Percentiles rank a stretch among this genome's conserved stretches.
Conservation (phyloP, 2,113 vertebrate genomes). For the Phodopus roborovskii region DNA sequence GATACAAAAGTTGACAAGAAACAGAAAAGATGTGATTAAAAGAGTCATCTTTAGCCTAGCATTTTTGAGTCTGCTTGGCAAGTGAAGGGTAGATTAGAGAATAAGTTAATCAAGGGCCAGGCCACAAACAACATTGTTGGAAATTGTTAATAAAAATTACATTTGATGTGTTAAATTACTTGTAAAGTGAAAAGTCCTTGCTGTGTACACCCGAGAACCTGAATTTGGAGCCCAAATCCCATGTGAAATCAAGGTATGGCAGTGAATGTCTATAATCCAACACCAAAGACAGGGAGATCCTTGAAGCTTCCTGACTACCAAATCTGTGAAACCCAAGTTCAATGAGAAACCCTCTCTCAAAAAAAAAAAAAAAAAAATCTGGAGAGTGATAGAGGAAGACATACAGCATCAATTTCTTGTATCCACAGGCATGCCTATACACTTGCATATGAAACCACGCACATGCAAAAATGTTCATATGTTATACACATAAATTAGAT, state of each 20-base stretch:
- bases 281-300: not conserved
- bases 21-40: not conserved
- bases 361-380: not conserved
- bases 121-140: not conserved
- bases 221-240: not conserved
- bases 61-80: accelerated
- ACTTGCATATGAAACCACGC: not conserved
- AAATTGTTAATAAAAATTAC: not conserved
- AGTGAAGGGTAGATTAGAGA: not conserved
- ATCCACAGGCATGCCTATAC: not conserved
- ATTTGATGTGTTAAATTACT: not conserved
- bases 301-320: not conserved
- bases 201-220: not conserved
- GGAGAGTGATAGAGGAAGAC: not conserved
- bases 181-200: too few species aligned
- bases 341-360: too few species aligned
- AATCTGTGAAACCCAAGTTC: not conserved
- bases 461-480: not conserved
- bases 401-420: not conserved
- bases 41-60: not conserved
- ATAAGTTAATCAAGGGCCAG: not conserved
- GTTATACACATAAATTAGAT: not conserved
- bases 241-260: not conserved
- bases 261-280: not conserved
- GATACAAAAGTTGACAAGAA: not conserved